Evolutionary conservation across 2,113 vertebrate genomes (phyloP).

Genomic region (Hemicordylus capensis): DNA sequence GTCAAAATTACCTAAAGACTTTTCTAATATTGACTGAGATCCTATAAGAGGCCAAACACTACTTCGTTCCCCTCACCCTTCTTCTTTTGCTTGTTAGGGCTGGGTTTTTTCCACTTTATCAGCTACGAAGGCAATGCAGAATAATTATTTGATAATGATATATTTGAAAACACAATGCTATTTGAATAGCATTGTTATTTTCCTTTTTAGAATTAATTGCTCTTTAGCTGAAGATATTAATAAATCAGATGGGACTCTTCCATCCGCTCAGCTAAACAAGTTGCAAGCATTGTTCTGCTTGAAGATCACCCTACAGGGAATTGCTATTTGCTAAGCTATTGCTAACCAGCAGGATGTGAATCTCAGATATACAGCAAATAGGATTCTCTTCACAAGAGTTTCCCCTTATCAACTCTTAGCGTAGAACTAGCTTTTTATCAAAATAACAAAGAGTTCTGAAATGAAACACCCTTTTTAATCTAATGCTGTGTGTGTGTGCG

Average conservation of each 20-base stretch:
- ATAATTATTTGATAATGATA: slow-evolving; percentile 22
- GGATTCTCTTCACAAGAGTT: neutral
- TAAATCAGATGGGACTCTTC: neutral
- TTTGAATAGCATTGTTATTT: slow-evolving; percentile 29
- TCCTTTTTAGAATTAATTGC: slow-evolving; percentile 29
- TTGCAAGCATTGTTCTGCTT: neutral
- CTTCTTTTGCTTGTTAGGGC: neutral
- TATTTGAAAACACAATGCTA: slow-evolving; percentile 17
- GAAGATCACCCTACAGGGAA: neutral
- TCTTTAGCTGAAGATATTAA: slow-evolving; percentile 19
- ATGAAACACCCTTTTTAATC: neutral
- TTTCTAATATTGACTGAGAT: neutral
- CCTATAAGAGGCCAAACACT: slow-evolving; percentile 14
- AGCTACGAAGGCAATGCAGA: slow-evolving; percentile 22
- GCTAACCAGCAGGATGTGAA: neutral
- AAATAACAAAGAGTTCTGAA: neutral
- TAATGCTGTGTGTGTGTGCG: neutral
- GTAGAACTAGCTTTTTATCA: neutral
- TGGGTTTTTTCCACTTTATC: slow-evolving; percentile 3
- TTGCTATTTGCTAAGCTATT: neutral
- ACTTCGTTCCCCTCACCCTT: no score
- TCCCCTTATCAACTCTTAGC: neutral
- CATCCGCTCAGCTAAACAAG: neutral
- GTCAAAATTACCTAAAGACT: neutral
- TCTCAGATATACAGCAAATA: neutral